Evolutionary conservation across 2,888 invertebrate genomes (phyloP).

Genomic region (Euspilapteryx auroguttella): DNA sequence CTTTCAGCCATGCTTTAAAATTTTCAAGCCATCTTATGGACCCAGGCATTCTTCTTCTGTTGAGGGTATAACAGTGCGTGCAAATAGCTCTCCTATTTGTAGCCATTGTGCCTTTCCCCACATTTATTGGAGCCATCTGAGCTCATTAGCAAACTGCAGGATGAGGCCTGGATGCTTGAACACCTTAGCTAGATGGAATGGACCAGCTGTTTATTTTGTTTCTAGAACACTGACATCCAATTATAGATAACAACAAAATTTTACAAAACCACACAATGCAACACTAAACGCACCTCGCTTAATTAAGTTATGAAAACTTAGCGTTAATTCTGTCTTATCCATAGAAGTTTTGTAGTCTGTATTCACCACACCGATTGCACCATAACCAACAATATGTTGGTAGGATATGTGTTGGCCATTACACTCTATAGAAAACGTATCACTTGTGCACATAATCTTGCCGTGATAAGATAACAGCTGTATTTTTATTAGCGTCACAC

Average conservation of each 20-base stretch:
- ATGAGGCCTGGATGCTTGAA: too few species aligned
- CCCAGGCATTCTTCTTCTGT: too few species aligned
- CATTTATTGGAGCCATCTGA: too few species aligned
- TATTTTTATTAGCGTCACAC: not conserved
- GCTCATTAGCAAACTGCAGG: too few species aligned
- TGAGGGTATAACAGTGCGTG: too few species aligned
- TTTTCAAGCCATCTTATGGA: too few species aligned
- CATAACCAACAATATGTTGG: slow-evolving; percentile 27
- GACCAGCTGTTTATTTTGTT: too few species aligned
- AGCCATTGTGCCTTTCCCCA: too few species aligned
- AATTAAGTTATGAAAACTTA: slow-evolving; percentile 53
- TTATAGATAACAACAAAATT: slow-evolving; percentile 7
- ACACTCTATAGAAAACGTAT: slow-evolving; percentile 17
- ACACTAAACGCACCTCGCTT: slow-evolving; percentile 30
- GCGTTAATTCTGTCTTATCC: slow-evolving; percentile 45
- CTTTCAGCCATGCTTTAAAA: too few species aligned
- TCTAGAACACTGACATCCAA: too few species aligned
- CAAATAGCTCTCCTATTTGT: too few species aligned
- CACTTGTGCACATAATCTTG: slow-evolving; percentile 55
- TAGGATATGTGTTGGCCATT: slow-evolving; percentile 41
- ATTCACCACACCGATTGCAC: slow-evolving; percentile 16
- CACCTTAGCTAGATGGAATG: too few species aligned
- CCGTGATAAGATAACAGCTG: slow-evolving; percentile 40
- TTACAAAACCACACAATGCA: not conserved
- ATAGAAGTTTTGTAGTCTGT: slow-evolving; percentile 22